Evolutionary conservation across 1,140 invertebrate genomes (phyloP).

Genomic region (Metaphire vulgaris): DNA sequence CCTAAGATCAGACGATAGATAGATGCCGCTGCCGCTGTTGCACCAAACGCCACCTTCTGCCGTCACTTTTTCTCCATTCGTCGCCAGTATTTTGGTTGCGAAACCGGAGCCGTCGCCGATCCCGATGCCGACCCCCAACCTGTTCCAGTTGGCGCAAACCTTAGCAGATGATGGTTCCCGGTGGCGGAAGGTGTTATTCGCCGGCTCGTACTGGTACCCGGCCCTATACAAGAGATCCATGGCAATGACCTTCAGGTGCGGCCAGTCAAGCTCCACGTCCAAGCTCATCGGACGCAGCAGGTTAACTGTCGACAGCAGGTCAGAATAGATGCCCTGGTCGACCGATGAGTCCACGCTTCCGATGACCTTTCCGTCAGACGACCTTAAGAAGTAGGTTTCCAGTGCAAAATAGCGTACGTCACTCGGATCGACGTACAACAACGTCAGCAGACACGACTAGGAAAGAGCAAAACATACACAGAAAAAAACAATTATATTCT

Average conservation of each 20-base stretch:
- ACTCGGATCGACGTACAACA: background rate
- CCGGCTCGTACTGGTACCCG: background rate
- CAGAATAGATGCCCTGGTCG: background rate
- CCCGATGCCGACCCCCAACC: too few relatives aligned
- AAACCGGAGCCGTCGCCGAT: too few relatives aligned
- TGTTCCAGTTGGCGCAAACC: too few relatives aligned
- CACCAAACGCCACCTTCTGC: too few relatives aligned
- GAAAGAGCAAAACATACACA: background rate
- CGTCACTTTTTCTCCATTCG: too few relatives aligned
- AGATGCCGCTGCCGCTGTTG: too few relatives aligned
- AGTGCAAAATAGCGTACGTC: background rate
- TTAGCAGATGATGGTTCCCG: too few relatives aligned
- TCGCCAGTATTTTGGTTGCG: too few relatives aligned
- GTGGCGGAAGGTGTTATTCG: background rate
- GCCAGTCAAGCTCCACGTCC: background rate
- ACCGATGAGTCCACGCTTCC: background rate
- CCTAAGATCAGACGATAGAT: too few relatives aligned
- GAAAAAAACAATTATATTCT: background rate
- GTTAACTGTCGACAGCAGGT: background rate
- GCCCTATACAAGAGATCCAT: background rate
- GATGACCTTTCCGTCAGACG: background rate
- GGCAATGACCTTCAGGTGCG: background rate
- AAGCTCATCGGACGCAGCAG: background rate
- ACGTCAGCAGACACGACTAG: background rate
- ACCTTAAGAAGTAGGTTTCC: background rate